These are phyloP conservation scores for Limnothrissa miodon DNA, from an alignment of 2,113 vertebrate genomes.

Conservation along the genomic window DNA sequence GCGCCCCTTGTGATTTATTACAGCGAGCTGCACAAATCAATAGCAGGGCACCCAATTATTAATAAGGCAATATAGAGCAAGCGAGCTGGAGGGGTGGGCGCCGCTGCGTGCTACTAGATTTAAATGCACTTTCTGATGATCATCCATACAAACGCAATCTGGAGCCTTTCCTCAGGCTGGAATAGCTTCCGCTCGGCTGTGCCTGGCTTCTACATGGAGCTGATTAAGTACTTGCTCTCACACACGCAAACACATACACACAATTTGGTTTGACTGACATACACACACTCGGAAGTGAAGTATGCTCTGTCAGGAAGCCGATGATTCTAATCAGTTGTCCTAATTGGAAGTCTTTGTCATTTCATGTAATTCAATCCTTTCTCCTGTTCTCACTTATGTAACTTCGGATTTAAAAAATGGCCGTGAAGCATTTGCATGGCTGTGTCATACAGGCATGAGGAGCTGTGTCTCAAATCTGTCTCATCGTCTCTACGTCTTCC, in stretches of 20 bases:
- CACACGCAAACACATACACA: not conserved
- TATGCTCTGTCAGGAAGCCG: not conserved
- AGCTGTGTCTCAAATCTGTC: not conserved
- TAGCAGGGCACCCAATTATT: not conserved
- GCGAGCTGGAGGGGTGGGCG: not conserved
- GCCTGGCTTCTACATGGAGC: not conserved
- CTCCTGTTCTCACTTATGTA: not conserved
- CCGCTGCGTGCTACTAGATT: not conserved
- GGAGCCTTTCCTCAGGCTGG: not conserved
- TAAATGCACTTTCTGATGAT: not conserved
- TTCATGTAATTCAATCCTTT: not conserved
- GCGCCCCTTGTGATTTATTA: not conserved
- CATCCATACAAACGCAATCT: slow-evolving; percentile 7
- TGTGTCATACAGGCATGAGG: not conserved
- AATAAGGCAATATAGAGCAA: not conserved
- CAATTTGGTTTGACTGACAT: not conserved
- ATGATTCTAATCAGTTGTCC: not conserved
- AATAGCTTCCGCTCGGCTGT: not conserved
- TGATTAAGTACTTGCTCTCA: not conserved
- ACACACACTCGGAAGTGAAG: not conserved
- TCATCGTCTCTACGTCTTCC: not conserved
- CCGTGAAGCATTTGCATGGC: too few relatives aligned
- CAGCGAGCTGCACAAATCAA: not conserved
- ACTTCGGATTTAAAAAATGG: too few relatives aligned
- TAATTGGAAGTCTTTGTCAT: not conserved